A percentile compares a stretch with the other conserved stretches of the same genome.
These are phyloP conservation scores for Pampus argenteus DNA, from an alignment of 2,797 vertebrate species.

Conservation along the genomic window DNA sequence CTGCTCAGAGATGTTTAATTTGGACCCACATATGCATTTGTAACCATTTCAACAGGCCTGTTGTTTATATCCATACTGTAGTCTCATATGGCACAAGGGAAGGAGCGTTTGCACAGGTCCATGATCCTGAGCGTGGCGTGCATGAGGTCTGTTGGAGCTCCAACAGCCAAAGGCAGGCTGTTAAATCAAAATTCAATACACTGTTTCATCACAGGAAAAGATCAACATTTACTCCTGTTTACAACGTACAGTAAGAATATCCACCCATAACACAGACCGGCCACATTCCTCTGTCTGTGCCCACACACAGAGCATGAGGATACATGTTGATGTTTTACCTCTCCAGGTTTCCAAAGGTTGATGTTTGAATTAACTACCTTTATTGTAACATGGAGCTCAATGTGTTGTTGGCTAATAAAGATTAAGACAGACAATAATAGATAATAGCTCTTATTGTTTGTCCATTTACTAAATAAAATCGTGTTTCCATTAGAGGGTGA, in stretches of 20 bases:
- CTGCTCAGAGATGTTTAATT: conserved; percentile 58
- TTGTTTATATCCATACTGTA: conserved; percentile 49
- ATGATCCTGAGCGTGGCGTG: conserved; percentile 54
- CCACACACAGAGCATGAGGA: conserved; percentile 75
- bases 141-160: conserved; percentile 43
- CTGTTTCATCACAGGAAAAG: conserved; percentile 59
- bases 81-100: conserved; percentile 38
- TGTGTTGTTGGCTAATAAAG: background rate
- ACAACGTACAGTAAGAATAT: conserved; percentile 75
- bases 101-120: conserved; percentile 59
- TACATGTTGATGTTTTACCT: conserved; percentile 18
- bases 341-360: background rate
- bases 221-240: conserved; percentile 79
- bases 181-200: conserved; percentile 78
- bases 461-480: conserved; percentile 24
- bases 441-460: conserved; percentile 1
- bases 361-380: conserved; percentile 1
- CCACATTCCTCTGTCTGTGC: conserved; percentile 71
- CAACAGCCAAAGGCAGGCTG: conserved; percentile 43
- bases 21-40: conserved; percentile 8
- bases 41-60: conserved; percentile 35
- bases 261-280: conserved; percentile 60
- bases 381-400: background rate
- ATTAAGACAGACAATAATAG: background rate
- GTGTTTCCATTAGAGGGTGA: conserved; percentile 35